Conservation (phyloP, 2,113 vertebrate species). For the Elephas maximus region DNA sequence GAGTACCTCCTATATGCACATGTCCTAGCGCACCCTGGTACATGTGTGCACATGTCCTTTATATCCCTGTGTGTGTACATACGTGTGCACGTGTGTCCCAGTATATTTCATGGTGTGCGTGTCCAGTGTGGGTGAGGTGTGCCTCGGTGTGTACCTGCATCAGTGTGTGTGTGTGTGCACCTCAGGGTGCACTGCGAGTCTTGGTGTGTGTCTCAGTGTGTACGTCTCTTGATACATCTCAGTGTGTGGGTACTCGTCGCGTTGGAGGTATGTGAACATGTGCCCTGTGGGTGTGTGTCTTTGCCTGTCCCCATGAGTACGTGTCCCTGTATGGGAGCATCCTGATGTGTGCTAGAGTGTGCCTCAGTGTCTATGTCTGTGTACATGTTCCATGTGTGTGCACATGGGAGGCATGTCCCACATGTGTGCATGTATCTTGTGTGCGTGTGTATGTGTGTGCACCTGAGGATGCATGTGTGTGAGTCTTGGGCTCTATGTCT, state of each 20-base stretch:
- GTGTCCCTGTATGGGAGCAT: no score
- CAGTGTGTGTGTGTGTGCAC: neutral
- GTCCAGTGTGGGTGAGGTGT: neutral
- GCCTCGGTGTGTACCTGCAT: neutral
- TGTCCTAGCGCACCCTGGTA: neutral
- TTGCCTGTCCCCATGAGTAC: no score
- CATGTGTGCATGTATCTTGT: no score
- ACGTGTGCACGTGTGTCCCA: neutral
- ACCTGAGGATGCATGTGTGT: neutral
- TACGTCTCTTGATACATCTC: no score
- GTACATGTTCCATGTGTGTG: no score
- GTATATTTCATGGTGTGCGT: neutral
- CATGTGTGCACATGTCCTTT: neutral
- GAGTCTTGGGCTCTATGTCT: neutral
- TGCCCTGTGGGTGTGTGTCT: no score
- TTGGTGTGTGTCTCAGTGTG: neutral
- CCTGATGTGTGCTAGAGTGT: neutral
- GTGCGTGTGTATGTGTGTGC: neutral
- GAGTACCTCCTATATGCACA: neutral
- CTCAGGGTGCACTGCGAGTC: no score
- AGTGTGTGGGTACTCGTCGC: no score
- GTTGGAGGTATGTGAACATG: no score
- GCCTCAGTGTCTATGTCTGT: neutral
- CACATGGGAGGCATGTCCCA: no score
- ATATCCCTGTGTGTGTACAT: neutral